phyloP scores from a whole-genome alignment of 2,888 invertebrate genomes.

The Phyllotreta striolata region DNA sequence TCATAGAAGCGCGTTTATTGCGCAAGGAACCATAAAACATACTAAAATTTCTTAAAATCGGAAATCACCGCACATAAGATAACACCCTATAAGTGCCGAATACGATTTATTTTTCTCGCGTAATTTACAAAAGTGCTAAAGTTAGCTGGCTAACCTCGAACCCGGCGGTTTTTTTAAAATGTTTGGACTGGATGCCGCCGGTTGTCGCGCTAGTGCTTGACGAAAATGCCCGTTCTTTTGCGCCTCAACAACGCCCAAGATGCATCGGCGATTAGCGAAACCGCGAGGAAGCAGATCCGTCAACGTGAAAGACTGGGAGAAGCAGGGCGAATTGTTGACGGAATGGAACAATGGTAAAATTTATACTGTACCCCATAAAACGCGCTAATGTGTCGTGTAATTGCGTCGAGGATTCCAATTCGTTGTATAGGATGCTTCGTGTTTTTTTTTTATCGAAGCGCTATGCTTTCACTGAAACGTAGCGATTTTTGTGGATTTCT shows the following conservation, averaged over 20 bases:
- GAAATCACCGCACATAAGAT: too few relatives aligned
- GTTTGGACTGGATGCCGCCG: not conserved
- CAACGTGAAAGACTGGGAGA: slow-evolving; percentile 62
- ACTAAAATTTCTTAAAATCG: not conserved
- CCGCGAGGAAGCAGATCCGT: slow-evolving; percentile 61
- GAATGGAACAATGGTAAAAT: slow-evolving; percentile 65
- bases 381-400: too few relatives aligned
- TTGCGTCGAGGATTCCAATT: too few relatives aligned
- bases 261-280: slow-evolving; percentile 50
- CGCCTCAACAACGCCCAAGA: slow-evolving; percentile 24
- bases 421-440: too few relatives aligned
- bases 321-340: slow-evolving; percentile 62
- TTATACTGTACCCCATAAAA: not conserved
- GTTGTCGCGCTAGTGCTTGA: slow-evolving; percentile 18
- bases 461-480: too few relatives aligned
- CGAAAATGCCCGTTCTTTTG: slow-evolving; percentile 18
- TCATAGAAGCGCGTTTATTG: slow-evolving; percentile 18
- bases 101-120: too few relatives aligned
- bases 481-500: too few relatives aligned
- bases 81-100: too few relatives aligned
- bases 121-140: too few relatives aligned
- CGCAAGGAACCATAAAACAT: slow-evolving; percentile 24
- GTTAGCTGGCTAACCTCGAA: too few relatives aligned
- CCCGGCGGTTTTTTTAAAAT: too few relatives aligned
- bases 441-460: too few relatives aligned